Evolutionary conservation across 2,888 invertebrate species (phyloP), one percentile per base, ranked within the genome.

Genomic region (Troides aeacus): DNA sequence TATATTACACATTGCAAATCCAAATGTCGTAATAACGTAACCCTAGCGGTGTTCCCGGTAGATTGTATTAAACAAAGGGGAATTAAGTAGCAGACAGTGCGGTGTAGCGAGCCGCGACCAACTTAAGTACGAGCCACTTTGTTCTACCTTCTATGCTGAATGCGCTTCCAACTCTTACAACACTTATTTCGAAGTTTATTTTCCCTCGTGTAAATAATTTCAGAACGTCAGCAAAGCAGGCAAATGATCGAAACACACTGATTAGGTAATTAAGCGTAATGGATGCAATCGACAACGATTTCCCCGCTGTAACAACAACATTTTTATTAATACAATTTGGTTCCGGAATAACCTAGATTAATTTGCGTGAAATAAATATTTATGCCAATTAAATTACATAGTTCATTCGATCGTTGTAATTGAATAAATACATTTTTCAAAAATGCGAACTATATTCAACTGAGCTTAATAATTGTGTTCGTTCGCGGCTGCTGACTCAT

Each of bases 381-480:
- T 76, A 75, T 76, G 5, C 17, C 50, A 17, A 18, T 50, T 17
- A 50, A 50, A 50, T 50, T 50, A 50, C 18, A 12, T 15, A 50
- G 50, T 50, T 50, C 50, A 50, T 18, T 15, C 77, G 78, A 81
- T 80, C 80, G 78, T 78, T 81, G 76, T 70, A 77, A 79, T 81
- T 80, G 77, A 62, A 68, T 73, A 74, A 74, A 75, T 72, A 75
- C 5, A 78, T 80, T 80, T 84, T 85, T 84, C 76, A 82, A 84
- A 39, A 85, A 85, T 82, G 79, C 81, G 77, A 81, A 84, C 84
- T 84, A 83, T 84, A 83, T 84, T 80, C 82, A 86, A 89, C 88
- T 87, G 86, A 85, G 88, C 88, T 83, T 86, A 87, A 89, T 88
- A 89, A 90, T 88, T 88, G 85, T 87, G 84, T 86, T 85, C 82